Evolutionary conservation across 37 sponge, comb jelly and placozoan genomes (phyloP).

Genomic region (Corticium candelabrum): DNA sequence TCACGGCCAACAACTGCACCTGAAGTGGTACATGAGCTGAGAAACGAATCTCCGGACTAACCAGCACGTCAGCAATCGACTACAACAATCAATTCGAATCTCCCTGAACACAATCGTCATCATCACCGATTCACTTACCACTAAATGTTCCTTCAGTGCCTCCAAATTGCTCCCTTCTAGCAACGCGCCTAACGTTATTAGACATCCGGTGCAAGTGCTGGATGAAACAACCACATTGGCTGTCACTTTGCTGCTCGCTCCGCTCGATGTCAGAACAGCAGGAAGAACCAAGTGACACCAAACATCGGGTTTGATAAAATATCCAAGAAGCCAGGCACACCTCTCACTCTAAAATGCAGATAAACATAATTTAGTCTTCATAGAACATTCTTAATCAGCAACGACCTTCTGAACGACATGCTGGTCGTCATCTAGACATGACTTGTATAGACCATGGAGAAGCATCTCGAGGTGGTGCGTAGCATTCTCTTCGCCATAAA

Average conservation of each 20-base stretch:
- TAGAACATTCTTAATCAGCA: no score
- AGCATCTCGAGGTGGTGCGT: slow-evolving; percentile 79
- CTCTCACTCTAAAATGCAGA: background rate
- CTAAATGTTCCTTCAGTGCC: no score
- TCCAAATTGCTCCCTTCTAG: no score
- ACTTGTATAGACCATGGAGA: slow-evolving; percentile 67
- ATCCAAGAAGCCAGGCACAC: slow-evolving; percentile 32
- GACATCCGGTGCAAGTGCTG: slow-evolving; percentile 66
- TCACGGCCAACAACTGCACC: no score
- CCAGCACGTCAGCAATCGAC: no score
- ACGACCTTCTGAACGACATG: slow-evolving; percentile 30
- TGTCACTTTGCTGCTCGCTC: slow-evolving; percentile 10
- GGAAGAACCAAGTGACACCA: slow-evolving; percentile 60
- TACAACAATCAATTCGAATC: no score
- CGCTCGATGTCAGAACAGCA: slow-evolving; percentile 63
- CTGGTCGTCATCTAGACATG: slow-evolving; percentile 64
- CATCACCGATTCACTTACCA: no score
- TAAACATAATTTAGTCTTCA: no score
- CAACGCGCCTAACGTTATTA: slow-evolving; percentile 26
- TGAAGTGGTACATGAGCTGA: no score
- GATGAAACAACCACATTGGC: slow-evolving; percentile 55
- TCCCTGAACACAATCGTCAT: no score
- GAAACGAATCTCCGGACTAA: no score
- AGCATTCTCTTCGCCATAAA: slow-evolving; percentile 64
- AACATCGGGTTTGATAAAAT: slow-evolving; percentile 59